Evolutionary conservation across 2,113 vertebrate genomes (phyloP).

Genomic region (Lagopus leucura): DNA sequence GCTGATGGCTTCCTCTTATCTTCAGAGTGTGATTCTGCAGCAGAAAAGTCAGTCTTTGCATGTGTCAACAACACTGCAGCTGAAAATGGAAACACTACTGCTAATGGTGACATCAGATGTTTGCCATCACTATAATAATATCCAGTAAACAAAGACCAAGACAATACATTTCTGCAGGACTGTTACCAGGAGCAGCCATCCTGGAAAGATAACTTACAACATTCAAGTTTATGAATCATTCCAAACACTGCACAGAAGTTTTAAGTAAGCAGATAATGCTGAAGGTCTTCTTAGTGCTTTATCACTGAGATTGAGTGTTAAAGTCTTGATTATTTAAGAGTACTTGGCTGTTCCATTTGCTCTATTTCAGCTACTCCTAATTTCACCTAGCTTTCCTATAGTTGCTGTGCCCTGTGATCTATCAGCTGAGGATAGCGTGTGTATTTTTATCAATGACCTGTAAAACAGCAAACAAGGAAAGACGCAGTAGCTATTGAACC

Average conservation of each 20-base stretch:
- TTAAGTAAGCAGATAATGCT: background rate
- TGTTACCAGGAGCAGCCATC: background rate
- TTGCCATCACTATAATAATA: background rate
- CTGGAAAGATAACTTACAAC: background rate
- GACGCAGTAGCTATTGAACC: background rate
- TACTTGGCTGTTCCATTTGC: background rate
- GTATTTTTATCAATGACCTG: background rate
- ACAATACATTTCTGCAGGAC: background rate
- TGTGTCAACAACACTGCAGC: no score
- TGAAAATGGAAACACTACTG: background rate
- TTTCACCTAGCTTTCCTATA: background rate
- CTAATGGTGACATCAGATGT: background rate
- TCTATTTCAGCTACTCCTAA: background rate
- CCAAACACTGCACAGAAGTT: background rate
- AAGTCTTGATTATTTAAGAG: background rate
- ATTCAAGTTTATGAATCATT: background rate
- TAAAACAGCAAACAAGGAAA: background rate
- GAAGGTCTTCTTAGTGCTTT: background rate
- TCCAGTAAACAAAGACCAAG: background rate
- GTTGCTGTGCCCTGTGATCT: background rate
- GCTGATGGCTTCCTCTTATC: background rate
- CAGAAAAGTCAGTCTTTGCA: background rate
- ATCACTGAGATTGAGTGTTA: background rate
- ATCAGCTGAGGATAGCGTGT: background rate
- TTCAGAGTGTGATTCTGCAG: background rate